A percentile compares a stretch with the other conserved stretches of the same genome.
Conservation (phyloP, 2,888 invertebrate genomes). For the Sicus ferrugineus region DNA sequence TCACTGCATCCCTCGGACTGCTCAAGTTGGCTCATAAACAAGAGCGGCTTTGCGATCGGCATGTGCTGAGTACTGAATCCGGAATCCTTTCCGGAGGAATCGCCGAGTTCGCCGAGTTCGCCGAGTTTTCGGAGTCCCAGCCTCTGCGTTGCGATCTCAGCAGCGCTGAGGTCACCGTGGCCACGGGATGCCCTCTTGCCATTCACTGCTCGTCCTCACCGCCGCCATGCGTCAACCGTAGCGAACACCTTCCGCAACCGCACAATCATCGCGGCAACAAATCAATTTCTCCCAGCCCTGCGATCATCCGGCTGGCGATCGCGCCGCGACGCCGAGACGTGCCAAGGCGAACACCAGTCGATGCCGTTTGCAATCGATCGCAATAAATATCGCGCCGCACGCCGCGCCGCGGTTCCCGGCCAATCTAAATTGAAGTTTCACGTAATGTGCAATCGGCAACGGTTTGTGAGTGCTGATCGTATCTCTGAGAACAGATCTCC, state of each 20-base stretch:
- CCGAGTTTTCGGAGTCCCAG: too few species aligned
- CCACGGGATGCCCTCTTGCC: too few species aligned
- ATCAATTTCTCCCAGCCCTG: conserved; percentile 11
- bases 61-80: too few species aligned
- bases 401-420: neutral
- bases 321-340: conserved; percentile 14
- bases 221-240: neutral
- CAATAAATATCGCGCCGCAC: conserved; percentile 10
- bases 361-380: conserved; percentile 6
- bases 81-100: too few species aligned
- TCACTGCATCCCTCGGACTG: neutral
- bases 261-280: conserved; percentile 3
- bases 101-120: too few species aligned
- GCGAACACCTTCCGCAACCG: neutral
- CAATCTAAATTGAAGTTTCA: conserved; percentile 30
- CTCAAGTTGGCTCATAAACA: too few species aligned
- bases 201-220: neutral
- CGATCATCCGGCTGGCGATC: conserved; percentile 13
- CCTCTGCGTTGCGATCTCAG: too few species aligned
- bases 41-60: too few species aligned
- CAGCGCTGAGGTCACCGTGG: too few species aligned
- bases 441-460: conserved; percentile 30
- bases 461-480: conserved; percentile 22
- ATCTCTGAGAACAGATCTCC: conserved; percentile 36
- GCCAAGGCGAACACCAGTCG: neutral